phyloP scores from a whole-genome alignment of 2,888 invertebrate species.

The Crossocerus cetratus region DNA sequence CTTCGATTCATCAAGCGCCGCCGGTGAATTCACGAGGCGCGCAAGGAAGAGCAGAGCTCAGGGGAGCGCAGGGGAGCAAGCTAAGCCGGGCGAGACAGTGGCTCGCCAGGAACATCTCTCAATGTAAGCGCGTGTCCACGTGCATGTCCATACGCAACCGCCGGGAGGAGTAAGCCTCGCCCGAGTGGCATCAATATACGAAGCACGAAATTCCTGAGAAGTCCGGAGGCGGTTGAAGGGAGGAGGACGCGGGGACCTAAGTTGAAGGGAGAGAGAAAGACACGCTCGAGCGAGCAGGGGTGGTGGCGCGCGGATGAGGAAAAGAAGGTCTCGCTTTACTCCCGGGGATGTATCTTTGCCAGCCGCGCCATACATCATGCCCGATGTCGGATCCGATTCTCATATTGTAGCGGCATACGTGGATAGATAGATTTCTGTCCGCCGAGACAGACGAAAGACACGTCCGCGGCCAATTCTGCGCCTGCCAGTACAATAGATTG shows the following conservation, averaged over 20 bases:
- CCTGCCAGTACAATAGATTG: conserved; percentile 28
- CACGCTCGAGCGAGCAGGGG: neutral
- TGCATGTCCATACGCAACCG: conserved; percentile 37
- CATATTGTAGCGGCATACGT: conserved; percentile 67
- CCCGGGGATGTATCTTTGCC: conserved; percentile 67
- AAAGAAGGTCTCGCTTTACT: conserved; percentile 65
- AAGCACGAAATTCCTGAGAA: conserved; percentile 70
- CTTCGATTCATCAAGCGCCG: conserved; percentile 44
- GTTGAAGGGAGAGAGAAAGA: conserved; percentile 15
- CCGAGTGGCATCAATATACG: conserved; percentile 73
- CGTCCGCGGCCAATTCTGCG: conserved; percentile 41
- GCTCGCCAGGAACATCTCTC: conserved; percentile 37
- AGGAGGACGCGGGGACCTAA: conserved; percentile 22
- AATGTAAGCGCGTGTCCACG: conserved; percentile 17
- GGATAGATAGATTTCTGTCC: conserved; percentile 58
- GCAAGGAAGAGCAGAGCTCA: conserved; percentile 24
- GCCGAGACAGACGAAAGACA: conserved; percentile 40
- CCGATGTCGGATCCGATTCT: conserved; percentile 74
- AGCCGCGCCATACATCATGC: conserved; percentile 72
- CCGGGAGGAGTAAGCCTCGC: conserved; percentile 52
- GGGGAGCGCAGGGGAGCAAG: conserved; percentile 16
- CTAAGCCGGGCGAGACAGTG: conserved; percentile 38
- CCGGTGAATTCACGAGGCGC: conserved; percentile 18
- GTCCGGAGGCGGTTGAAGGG: conserved; percentile 12
- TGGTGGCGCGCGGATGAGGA: conserved; percentile 15